A percentile compares a stretch with the other conserved stretches of the same genome.
Conservation (phyloP, 2,797 vertebrate species). For the Coracias cyanogaster region DNA sequence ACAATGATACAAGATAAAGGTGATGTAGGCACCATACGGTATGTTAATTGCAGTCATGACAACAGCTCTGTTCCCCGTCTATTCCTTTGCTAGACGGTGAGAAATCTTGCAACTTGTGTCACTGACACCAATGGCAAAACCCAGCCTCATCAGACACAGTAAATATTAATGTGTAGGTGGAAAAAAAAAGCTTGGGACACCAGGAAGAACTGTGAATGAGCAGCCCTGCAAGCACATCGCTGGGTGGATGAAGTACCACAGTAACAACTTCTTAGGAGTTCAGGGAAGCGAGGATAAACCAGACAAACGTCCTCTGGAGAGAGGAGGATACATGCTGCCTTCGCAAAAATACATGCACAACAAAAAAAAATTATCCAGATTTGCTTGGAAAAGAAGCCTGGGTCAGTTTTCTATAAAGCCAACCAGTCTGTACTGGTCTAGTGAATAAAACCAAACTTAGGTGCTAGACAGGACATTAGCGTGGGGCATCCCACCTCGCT, state of each 20-base stretch:
- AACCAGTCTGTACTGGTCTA: neutral
- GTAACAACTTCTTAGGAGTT: neutral
- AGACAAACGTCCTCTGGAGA: neutral
- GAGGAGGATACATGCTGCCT: rapidly evolving
- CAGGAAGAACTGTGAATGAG: neutral
- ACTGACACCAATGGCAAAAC: neutral
- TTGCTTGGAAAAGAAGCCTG: neutral
- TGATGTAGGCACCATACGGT: neutral
- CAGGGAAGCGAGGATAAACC: neutral
- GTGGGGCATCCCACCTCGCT: neutral
- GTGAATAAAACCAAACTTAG: neutral
- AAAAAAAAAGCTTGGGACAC: neutral
- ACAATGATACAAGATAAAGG: conserved; percentile 14
- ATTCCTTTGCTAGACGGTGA: neutral
- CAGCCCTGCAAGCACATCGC: neutral
- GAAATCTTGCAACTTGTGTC: neutral
- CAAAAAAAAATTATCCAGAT: neutral
- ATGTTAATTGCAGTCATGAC: neutral
- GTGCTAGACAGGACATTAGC: neutral
- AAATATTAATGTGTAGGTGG: neutral
- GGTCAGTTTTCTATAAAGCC: neutral
- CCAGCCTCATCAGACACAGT: neutral
- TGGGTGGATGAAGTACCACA: neutral
- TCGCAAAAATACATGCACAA: neutral
- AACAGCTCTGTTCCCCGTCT: neutral